Evolutionary conservation across 2,888 invertebrate genomes (phyloP).

Genomic region (Lydus trimaculatus): DNA sequence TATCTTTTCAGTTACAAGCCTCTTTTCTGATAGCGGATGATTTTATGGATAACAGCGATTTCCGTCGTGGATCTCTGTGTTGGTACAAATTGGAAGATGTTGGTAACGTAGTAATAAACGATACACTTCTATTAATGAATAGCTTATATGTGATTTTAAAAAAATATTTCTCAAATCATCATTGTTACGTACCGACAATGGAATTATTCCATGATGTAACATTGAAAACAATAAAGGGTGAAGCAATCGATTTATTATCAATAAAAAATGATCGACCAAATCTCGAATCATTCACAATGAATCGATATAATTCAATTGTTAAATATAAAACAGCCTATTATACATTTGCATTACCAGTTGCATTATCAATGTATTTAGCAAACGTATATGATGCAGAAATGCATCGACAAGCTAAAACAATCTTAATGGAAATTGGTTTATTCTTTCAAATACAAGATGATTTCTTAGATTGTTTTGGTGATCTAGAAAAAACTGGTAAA

Average conservation of each 20-base stretch:
- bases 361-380: slow-evolving; percentile 86
- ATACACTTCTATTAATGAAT: slow-evolving; percentile 81
- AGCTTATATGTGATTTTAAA: slow-evolving; percentile 81
- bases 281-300: slow-evolving; percentile 80
- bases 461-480: slow-evolving; percentile 90
- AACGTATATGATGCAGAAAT: too few species aligned
- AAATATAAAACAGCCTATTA: slow-evolving; percentile 95
- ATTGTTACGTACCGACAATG: slow-evolving; percentile 79
- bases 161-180: too few species aligned
- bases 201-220: slow-evolving; percentile 84
- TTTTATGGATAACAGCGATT: slow-evolving; percentile 85
- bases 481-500: slow-evolving; percentile 87
- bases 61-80: slow-evolving; percentile 86
- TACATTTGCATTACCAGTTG: slow-evolving; percentile 91
- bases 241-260: slow-evolving; percentile 80
- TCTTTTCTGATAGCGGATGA: slow-evolving; percentile 89
- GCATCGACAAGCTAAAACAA: slow-evolving; percentile 84
- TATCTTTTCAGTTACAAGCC: slow-evolving; percentile 79
- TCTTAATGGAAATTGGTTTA: slow-evolving; percentile 91
- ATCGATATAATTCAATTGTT: slow-evolving; percentile 85
- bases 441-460: slow-evolving; percentile 96
- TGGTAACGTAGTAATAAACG: slow-evolving; percentile 83
- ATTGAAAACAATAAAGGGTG: slow-evolving; percentile 81
- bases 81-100: slow-evolving; percentile 85
- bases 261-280: slow-evolving; percentile 67